Evolutionary conservation across 1,140 invertebrate genomes (phyloP).

Genomic region (Cydia strobilella): DNA sequence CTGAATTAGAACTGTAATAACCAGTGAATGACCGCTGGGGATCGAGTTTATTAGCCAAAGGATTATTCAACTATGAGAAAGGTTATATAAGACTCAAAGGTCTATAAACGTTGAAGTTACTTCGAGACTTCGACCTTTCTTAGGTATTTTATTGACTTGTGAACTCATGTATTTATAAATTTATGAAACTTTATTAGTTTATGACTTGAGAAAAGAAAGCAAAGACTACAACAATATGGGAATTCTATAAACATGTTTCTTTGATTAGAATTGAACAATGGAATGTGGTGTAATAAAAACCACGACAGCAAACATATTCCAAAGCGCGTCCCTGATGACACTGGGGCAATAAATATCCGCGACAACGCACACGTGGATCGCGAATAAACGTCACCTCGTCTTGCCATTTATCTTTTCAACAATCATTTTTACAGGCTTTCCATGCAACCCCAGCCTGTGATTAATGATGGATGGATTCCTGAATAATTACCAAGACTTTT

Average conservation of each 20-base stretch:
- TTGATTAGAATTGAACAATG: conserved; percentile 7
- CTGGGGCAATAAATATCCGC: conserved; percentile 26
- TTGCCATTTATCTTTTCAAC: conserved; percentile 78
- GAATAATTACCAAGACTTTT: conserved; percentile 80
- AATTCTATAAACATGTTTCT: background rate
- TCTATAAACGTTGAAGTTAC: background rate
- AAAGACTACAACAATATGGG: too few species aligned
- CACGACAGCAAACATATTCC: background rate
- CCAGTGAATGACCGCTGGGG: conserved; percentile 40
- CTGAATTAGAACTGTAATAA: conserved; percentile 37
- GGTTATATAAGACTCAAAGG: conserved; percentile 20
- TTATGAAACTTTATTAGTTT: background rate
- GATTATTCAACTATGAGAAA: conserved; percentile 24
- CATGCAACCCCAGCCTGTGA: conserved; percentile 65
- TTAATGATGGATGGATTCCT: conserved; percentile 80
- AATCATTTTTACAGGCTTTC: conserved; percentile 77
- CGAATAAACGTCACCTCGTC: conserved; percentile 70
- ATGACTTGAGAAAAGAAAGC: background rate
- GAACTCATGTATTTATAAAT: background rate
- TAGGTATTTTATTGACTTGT: background rate
- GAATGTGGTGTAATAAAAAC: background rate
- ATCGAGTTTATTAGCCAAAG: conserved; percentile 19
- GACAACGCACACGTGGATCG: conserved; percentile 58
- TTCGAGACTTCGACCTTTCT: background rate
- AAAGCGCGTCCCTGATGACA: conserved; percentile 25